Percentiles rank a stretch among this genome's conserved stretches.
These are phyloP conservation scores for Patiria miniata DNA, from an alignment of 35 echinoderm and acorn worm genomes.

Conservation along the genomic window DNA sequence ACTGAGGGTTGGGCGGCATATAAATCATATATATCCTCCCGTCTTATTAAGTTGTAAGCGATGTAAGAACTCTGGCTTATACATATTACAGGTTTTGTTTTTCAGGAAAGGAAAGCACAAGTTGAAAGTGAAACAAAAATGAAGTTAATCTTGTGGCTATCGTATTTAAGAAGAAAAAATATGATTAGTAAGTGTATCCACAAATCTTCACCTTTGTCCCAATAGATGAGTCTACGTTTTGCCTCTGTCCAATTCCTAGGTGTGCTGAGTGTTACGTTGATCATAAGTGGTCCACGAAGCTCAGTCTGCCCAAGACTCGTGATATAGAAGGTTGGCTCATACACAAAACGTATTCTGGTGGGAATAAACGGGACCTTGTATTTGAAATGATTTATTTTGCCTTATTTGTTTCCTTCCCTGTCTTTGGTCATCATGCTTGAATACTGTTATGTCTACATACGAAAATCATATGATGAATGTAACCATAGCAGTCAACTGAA, in stretches of 20 bases:
- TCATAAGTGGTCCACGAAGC: constrained; percentile 26
- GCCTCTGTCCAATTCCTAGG: constrained; percentile 32
- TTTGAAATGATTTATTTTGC: not conserved
- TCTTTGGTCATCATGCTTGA: not conserved
- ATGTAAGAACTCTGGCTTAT: too few species aligned
- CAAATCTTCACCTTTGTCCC: constrained; percentile 33
- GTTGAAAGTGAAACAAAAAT: too few species aligned
- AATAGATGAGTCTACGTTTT: constrained; percentile 35
- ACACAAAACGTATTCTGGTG: constrained; percentile 22
- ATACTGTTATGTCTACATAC: too few species aligned
- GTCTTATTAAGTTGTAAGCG: too few species aligned
- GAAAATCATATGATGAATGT: too few species aligned
- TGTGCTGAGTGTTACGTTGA: constrained; percentile 28
- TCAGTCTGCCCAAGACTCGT: constrained; percentile 30
- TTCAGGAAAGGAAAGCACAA: not conserved
- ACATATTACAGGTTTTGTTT: not conserved
- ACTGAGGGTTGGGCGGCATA: too few species aligned
- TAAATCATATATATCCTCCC: too few species aligned
- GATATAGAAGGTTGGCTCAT: constrained; percentile 40
- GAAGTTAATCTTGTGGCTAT: too few species aligned
- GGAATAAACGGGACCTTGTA: not conserved
- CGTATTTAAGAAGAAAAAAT: too few species aligned
- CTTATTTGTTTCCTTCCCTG: not conserved
- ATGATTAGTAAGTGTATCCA: too few species aligned
- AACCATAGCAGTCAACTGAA: too few species aligned